These are phyloP conservation scores for Pterophyllum scalare DNA, from an alignment of 2,113 vertebrate species.

Conservation along the genomic window DNA sequence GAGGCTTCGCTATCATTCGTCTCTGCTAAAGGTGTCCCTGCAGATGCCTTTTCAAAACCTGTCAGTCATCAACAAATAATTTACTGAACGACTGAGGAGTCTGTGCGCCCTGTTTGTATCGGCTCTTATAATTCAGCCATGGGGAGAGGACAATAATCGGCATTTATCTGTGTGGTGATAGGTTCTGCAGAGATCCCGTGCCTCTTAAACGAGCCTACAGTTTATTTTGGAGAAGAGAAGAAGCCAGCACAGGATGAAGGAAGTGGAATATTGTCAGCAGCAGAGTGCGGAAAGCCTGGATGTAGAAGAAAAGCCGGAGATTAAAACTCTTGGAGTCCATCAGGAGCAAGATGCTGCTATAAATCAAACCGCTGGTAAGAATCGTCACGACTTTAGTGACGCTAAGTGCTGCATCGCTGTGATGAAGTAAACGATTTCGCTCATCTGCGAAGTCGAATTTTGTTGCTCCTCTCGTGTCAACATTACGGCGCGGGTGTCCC, in stretches of 20 bases:
- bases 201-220: not conserved
- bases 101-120: not conserved
- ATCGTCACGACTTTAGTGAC: not conserved
- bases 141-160: not conserved
- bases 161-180: not conserved
- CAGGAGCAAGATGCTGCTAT: not conserved
- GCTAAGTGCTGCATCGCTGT: not conserved
- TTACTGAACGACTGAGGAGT: not conserved
- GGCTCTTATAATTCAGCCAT: not conserved
- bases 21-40: not conserved
- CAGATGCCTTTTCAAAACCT: not conserved
- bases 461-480: not conserved
- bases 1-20: too few relatives aligned
- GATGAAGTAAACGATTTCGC: not conserved
- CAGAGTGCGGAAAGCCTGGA: not conserved
- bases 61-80: not conserved
- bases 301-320: not conserved
- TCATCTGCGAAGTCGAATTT: not conserved
- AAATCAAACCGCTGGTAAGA: not conserved
- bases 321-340: not conserved
- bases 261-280: not conserved
- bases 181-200: not conserved
- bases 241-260: not conserved
- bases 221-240: not conserved
- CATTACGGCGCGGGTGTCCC: not conserved